Evolutionary conservation across 2,797 vertebrate genomes (phyloP).

Genomic region (Leptodactylus fallax): DNA sequence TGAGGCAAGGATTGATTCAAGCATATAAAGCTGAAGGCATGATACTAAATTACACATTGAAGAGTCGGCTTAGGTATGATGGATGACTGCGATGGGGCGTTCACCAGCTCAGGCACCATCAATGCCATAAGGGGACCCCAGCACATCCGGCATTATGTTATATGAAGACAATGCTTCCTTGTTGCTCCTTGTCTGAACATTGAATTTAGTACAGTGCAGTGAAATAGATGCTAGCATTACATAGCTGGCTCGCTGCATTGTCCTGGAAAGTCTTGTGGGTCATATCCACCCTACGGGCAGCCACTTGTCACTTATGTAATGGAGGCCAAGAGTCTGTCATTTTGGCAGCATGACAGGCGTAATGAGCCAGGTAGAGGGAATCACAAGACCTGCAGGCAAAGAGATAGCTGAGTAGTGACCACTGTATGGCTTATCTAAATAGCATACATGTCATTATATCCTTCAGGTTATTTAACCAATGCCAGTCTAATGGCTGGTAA

Average conservation of each 20-base stretch:
- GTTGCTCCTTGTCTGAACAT: neutral
- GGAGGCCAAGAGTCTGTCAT: slow-evolving; percentile 22
- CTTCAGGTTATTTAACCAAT: neutral
- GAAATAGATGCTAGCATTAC: neutral
- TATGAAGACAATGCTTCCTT: neutral
- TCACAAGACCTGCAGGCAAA: slow-evolving; percentile 30
- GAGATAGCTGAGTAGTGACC: neutral
- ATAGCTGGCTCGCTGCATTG: neutral
- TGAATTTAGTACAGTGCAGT: neutral
- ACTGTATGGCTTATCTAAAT: slow-evolving; percentile 8
- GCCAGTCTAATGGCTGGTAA: neutral
- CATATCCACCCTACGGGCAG: slow-evolving; percentile 6
- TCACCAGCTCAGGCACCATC: neutral
- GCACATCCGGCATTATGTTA: neutral
- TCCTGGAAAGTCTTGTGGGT: neutral
- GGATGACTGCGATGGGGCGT: slow-evolving; percentile 6
- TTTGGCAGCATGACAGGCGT: slow-evolving; percentile 22
- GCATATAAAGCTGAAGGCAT: slow-evolving; percentile 47
- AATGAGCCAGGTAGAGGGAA: slow-evolving; percentile 26
- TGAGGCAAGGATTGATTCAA: slow-evolving; percentile 54
- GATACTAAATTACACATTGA: slow-evolving; percentile 31
- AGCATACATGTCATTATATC: neutral
- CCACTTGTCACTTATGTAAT: slow-evolving; percentile 28
- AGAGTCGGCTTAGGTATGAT: slow-evolving; percentile 9
- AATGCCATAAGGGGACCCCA: neutral